Percentiles rank a stretch among this genome's conserved stretches.
Evolutionary conservation across 2,888 invertebrate species (phyloP).

Genomic region (Caenorhabditis zanzibari): DNA sequence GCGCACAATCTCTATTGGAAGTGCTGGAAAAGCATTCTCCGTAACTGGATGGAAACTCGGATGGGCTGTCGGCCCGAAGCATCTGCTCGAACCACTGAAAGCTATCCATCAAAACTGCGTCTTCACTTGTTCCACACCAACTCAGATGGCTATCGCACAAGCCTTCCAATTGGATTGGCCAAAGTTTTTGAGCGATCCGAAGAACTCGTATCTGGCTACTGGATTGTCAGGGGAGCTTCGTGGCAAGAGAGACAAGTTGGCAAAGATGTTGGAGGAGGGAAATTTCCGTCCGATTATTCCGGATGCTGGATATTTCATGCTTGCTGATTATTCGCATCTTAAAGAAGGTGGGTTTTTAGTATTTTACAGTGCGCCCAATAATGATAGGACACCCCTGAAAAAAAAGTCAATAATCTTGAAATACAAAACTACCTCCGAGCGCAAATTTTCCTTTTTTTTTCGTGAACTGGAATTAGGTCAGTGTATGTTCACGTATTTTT

Average conservation of each 20-base stretch:
- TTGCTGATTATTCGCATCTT: conserved; percentile 91
- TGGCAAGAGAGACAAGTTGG: conserved; percentile 90
- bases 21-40: conserved; percentile 98
- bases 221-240: conserved; percentile 89
- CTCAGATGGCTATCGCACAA: conserved; percentile 91
- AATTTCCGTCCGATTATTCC: conserved; percentile 89
- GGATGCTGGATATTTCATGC: conserved; percentile 97
- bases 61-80: conserved; percentile 94
- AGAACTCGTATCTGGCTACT: conserved; percentile 89
- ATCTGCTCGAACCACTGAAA: conserved; percentile 90
- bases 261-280: conserved; percentile 86
- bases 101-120: conserved; percentile 95
- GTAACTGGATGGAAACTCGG: conserved; percentile 97
- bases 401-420: too few species aligned
- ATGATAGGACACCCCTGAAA: too few species aligned
- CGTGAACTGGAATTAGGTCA: too few species aligned
- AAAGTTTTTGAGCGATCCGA: conserved; percentile 62
- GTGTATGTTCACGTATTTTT: too few species aligned
- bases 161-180: conserved; percentile 90
- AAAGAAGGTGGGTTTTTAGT: conserved; percentile 63
- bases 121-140: conserved; percentile 88
- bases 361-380: too few species aligned
- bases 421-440: too few species aligned
- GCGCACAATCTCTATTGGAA: conserved; percentile 95
- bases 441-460: too few species aligned